Evolutionary conservation across 2,888 invertebrate species (phyloP), one percentile per base, ranked within the genome.

Genomic region (Achlya flavicornis): DNA sequence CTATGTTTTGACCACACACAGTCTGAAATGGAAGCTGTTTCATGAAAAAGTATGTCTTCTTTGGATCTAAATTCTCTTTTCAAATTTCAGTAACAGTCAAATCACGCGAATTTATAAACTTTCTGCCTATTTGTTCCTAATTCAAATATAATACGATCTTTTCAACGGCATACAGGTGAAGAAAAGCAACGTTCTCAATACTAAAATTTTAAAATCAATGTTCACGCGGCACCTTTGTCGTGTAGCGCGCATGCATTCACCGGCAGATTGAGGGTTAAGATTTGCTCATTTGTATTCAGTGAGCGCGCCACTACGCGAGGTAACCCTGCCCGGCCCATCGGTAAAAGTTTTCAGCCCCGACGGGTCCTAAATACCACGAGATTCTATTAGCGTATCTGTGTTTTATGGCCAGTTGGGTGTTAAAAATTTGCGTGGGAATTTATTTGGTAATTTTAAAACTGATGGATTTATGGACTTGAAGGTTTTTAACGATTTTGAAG

Each of bases 211-310:
- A 65, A 63, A 88, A 90, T 87, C 89, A 90, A 89, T 90, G 89
- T 86, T 85, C 87, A 80, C 81, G 81, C 79, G 79, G 79, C 73
- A 74, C 74, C 78, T 84, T 83, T 86, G 86, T 84, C 85, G 78
- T 53, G 53, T 53, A 19, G 74, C 79, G 72, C 76, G 80, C 79
- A 67, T 68, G 76, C 80, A 80, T 86, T 84, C 85, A 84, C 78
- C 80, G 78, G 77, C 87, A 87, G 90, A 90, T 90, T 89, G 88
- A 84, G 86, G 90, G 88, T 83, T 86, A 87, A 86, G 88, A 90
- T 87, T 88, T 73, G 71, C 85, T 86, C 85, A 84, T 92, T 91
- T 86, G 87, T 90, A 91, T 92, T 86, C 91, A 83, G 78, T 66
- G 66, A 66, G 77, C 78, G 84, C 66, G 69, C 66, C 53, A 64